Evolutionary conservation across 2,797 vertebrate genomes (phyloP).

Genomic region (Tachyglossus aculeatus): DNA sequence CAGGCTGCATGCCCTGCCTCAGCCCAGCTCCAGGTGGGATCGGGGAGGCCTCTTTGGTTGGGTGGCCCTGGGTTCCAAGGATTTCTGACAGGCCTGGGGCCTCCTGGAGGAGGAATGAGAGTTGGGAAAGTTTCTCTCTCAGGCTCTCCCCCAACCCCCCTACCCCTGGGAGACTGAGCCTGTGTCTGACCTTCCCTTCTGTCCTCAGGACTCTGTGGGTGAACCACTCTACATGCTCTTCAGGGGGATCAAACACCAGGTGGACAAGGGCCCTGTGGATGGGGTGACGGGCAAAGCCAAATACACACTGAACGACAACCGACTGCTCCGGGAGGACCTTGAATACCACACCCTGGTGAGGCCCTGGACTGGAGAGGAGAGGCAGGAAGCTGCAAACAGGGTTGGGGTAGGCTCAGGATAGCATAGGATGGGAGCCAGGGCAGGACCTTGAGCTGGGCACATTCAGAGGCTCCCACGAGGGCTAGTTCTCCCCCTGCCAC

Average conservation of each 20-base stretch:
- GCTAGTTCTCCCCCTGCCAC: no score
- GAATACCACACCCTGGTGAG: slow-evolving; percentile 94
- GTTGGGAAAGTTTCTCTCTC: no score
- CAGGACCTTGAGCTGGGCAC: neutral
- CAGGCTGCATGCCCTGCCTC: neutral
- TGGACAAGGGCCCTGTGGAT: slow-evolving; percentile 96
- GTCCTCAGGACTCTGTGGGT: slow-evolving; percentile 89
- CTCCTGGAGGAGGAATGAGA: no score
- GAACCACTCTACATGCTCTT: slow-evolving; percentile 98
- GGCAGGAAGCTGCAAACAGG: no score
- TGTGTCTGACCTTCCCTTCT: slow-evolving; percentile 14
- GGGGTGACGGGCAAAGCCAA: slow-evolving; percentile 96
- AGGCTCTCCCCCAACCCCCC: neutral
- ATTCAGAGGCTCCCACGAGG: no score
- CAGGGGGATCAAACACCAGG: slow-evolving; percentile 96
- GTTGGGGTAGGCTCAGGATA: neutral
- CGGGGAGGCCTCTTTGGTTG: no score
- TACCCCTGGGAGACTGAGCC: neutral
- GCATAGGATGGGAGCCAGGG: no score
- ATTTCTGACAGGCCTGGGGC: no score
- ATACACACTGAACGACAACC: slow-evolving; percentile 96
- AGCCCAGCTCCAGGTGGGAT: no score
- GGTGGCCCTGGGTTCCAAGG: no score
- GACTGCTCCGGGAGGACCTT: slow-evolving; percentile 92
- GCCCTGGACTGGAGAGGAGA: neutral